Evolutionary conservation across 2,888 invertebrate species (phyloP).

Genomic region (Xanthia togata): DNA sequence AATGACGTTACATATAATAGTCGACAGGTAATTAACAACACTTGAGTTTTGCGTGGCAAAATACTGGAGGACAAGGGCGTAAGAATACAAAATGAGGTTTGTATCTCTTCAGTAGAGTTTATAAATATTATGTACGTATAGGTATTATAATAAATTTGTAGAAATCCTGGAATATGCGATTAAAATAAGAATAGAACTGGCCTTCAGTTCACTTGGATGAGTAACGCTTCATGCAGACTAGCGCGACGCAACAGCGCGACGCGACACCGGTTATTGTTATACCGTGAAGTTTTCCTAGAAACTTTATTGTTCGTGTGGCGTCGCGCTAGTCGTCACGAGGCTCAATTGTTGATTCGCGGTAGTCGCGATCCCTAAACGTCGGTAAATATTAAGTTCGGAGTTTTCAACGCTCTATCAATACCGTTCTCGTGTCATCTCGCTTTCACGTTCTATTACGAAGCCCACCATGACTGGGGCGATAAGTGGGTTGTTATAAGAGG

Average conservation of each 20-base stretch:
- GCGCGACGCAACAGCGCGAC: no score
- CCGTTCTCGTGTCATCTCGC: neutral
- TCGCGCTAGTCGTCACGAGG: no score
- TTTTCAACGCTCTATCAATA: no score
- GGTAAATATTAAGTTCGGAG: neutral
- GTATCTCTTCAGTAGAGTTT: neutral
- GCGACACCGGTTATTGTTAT: no score
- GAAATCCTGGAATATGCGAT: neutral
- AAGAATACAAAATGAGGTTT: neutral
- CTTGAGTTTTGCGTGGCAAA: conserved; percentile 2
- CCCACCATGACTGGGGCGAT: no score
- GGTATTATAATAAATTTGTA: neutral
- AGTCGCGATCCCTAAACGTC: neutral
- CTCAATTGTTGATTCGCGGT: neutral
- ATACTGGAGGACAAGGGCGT: conserved; percentile 7
- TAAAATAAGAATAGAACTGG: conserved; percentile 3
- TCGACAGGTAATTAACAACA: conserved; percentile 26
- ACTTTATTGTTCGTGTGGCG: no score
- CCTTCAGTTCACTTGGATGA: no score
- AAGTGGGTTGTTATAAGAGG: neutral
- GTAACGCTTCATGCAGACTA: no score
- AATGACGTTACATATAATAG: neutral
- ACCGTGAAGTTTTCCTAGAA: no score
- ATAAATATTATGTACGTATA: neutral
- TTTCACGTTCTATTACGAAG: neutral